Percentiles rank a stretch among this genome's conserved stretches.
phyloP scores from a whole-genome alignment of 2,797 vertebrate species.

The Dicrostonyx torquatus region DNA sequence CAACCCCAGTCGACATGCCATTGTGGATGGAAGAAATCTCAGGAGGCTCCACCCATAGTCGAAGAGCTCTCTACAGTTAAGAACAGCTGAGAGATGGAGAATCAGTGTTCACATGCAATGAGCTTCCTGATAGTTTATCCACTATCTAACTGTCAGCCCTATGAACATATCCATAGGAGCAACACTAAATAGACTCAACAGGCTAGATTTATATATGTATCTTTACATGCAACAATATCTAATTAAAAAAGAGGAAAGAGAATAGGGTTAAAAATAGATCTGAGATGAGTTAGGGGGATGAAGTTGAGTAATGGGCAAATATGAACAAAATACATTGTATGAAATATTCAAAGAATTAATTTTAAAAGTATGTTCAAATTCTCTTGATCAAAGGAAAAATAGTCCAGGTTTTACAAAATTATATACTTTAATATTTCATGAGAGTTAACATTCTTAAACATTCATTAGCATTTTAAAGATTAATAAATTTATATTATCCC shows the following conservation, averaged over 20 bases:
- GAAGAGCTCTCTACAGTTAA: background rate
- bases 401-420: background rate
- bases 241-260: background rate
- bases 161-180: no score
- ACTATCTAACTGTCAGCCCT: background rate
- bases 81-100: background rate
- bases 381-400: background rate
- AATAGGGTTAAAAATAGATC: background rate
- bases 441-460: background rate
- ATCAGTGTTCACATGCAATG: background rate
- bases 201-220: background rate
- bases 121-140: background rate
- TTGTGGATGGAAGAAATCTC: background rate
- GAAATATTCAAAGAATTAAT: background rate
- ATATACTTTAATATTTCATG: background rate
- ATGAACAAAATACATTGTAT: background rate
- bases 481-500: background rate
- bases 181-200: background rate
- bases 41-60: no score
- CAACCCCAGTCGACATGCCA: no score
- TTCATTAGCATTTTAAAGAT: slow-evolving; percentile 21
- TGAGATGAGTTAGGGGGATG: background rate
- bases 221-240: background rate
- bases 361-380: background rate
- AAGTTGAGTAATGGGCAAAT: no score